These are phyloP conservation scores for Spodoptera exigua DNA, from an alignment of 2,888 invertebrate genomes.

Conservation along the genomic window DNA sequence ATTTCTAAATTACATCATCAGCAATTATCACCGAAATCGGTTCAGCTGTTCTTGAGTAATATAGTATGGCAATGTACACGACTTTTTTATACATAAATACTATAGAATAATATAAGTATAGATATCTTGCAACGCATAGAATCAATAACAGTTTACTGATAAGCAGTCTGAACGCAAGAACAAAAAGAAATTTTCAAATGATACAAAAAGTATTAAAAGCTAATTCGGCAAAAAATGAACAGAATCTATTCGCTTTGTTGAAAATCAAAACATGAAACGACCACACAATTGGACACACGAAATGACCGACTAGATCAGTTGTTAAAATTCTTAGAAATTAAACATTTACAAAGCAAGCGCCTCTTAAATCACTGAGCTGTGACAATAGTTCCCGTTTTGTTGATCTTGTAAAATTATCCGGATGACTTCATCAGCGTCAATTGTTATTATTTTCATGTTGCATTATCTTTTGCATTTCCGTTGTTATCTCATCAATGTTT, in stretches of 20 bases:
- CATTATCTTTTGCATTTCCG: conserved; percentile 74
- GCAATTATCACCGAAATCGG: too few species aligned
- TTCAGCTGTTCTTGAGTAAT: too few species aligned
- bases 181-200: too few species aligned
- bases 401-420: conserved; percentile 66
- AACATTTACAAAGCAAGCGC: conserved; percentile 47
- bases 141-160: too few species aligned
- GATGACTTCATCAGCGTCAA: conserved; percentile 65
- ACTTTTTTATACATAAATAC: too few species aligned
- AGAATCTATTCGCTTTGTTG: conserved; percentile 21
- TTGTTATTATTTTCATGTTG: conserved; percentile 67
- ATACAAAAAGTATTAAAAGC: too few species aligned
- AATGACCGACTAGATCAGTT: conserved; percentile 31
- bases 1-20: too few species aligned
- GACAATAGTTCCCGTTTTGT: conserved; percentile 64
- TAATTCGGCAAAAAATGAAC: not conserved
- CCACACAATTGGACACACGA: conserved; percentile 40
- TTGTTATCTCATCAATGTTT: conserved; percentile 71
- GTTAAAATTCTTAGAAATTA: conserved; percentile 58
- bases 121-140: too few species aligned
- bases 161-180: too few species aligned
- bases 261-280: conserved; percentile 28
- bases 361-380: conserved; percentile 55
- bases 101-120: too few species aligned
- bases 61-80: too few species aligned